Base-by-base conservation (phyloP, 1,140 invertebrate species). In the Akabosia matsudoensis region DNA sequence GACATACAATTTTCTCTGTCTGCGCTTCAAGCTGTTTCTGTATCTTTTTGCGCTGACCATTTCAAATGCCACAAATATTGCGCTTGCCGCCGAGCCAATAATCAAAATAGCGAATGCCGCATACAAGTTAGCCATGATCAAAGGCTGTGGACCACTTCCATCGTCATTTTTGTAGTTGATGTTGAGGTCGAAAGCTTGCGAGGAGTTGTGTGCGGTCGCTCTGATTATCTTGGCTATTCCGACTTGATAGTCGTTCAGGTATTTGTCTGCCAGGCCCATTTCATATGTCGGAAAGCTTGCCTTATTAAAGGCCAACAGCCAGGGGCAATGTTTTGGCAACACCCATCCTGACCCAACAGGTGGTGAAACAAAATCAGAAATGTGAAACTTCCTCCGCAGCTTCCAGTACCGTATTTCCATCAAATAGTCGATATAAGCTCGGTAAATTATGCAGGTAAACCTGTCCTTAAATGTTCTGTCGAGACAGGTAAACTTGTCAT, bases 261-360 rank as follows among this genome's bases (percentile, higher is more conserved):
- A 81, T 51, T 78, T 75, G 24, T 77, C 78, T 0, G 76, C 73
- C 26, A 81, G 45, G 3, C 74, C 78, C 78, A 76, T 81, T 76
- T 81, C 80, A 67, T 75, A 79, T n/a, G 56, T 70, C 31, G 30
- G 30, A 18, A 37, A 67, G 10, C 54, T 77, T 14, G 70, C 31
- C 54, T 75, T 34, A 54, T 81, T 45, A 18, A 81, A 61, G 1
- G 52, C 31, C 13, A 74, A 67, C 0, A 76, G 64, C 34, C 76
- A 33, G 16, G 80, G 80, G 51, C 78, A 78, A 75, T 79, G 61
- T 76, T 81, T 81, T 14, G 70, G 70, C 2, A 79, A 54, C 0
- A 76, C 78, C 80, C 80, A 81, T 33, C 78, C 73, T 33, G 80
- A 79, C 4, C 80, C 80, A 0, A 81, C 78, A n/a, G 80, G 76